Percentiles rank a stretch among this genome's conserved stretches.
Evolutionary conservation across 2,113 vertebrate species (phyloP).

Genomic region (Malurus alboscapulatus): DNA sequence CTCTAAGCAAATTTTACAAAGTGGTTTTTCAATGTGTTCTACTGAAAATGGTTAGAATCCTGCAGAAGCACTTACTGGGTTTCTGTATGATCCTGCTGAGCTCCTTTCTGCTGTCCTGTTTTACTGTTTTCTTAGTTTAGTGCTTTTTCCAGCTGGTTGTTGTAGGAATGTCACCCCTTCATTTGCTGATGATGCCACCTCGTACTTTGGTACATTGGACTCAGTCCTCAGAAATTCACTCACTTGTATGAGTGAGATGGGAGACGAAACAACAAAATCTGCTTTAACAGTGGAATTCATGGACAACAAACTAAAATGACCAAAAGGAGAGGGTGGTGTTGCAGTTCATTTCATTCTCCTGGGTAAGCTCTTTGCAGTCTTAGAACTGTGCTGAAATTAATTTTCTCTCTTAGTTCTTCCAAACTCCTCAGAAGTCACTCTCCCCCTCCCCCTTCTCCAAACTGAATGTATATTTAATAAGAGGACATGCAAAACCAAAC

Average conservation of each 20-base stretch:
- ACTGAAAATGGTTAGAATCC: background rate
- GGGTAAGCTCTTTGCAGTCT: background rate
- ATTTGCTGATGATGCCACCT: background rate
- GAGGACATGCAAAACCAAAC: background rate
- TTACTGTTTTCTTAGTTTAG: background rate
- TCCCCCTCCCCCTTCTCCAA: background rate
- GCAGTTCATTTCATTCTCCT: background rate
- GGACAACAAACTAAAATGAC: background rate
- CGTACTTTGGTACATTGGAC: background rate
- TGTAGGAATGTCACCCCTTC: background rate
- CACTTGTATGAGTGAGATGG: background rate
- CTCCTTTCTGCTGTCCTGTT: background rate
- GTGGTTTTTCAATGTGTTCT: background rate
- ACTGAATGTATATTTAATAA: background rate
- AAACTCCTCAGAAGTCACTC: background rate
- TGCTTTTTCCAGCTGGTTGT: background rate
- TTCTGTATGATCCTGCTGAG: background rate
- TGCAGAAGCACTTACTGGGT: background rate
- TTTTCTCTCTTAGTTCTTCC: background rate
- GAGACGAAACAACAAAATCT: background rate
- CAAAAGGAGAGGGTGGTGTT: background rate
- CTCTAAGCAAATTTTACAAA: background rate
- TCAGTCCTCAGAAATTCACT: background rate
- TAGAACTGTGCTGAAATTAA: background rate
- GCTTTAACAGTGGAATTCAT: background rate